Conservation (phyloP, 2,113 vertebrate species). For the Origma solitaria region DNA sequence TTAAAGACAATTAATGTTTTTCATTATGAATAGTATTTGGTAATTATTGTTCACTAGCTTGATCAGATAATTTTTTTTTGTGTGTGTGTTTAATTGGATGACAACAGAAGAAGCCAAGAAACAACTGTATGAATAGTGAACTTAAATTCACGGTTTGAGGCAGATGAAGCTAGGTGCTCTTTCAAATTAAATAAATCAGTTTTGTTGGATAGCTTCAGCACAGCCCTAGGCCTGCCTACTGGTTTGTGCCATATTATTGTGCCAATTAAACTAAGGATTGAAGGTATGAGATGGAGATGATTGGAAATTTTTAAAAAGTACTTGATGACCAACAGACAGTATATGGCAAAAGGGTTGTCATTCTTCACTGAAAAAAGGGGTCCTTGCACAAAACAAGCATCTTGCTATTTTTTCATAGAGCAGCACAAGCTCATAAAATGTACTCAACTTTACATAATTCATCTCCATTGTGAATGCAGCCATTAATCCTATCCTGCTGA, state of each 20-base stretch:
- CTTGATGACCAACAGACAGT: background rate
- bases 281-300: rapidly evolving
- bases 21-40: background rate
- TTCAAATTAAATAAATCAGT: background rate
- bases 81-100: background rate
- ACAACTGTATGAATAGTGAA: background rate
- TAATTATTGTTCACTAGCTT: background rate
- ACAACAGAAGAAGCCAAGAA: background rate
- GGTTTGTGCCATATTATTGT: background rate
- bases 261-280: background rate
- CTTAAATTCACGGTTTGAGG: background rate
- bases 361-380: background rate
- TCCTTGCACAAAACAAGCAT: background rate
- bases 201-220: background rate
- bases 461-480: background rate
- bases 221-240: background rate
- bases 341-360: background rate
- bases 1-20: background rate
- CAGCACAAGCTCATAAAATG: background rate
- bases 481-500: slow-evolving; percentile 1
- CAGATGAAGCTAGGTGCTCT: background rate
- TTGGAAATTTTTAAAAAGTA: background rate
- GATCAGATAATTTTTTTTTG: background rate
- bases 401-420: background rate
- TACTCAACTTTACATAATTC: background rate